Evolutionary conservation across 2,888 invertebrate species (phyloP).

Genomic region (Drosophila picticornis): DNA sequence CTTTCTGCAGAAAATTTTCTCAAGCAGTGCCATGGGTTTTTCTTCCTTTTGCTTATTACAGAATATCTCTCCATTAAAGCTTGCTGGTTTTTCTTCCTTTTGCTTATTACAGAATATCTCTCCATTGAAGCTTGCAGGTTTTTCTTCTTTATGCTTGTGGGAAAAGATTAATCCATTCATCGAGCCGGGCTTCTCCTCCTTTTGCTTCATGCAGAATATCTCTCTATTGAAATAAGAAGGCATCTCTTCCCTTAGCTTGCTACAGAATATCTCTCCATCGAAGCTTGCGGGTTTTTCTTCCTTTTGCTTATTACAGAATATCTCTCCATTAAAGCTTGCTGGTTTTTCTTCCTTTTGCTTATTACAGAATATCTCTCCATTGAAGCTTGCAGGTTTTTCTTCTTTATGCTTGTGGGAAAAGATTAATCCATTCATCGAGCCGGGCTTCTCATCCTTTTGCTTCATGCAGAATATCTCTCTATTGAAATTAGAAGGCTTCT

Average conservation of each 20-base stretch:
- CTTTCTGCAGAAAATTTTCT: background rate
- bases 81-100: background rate
- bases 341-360: conserved; percentile 13
- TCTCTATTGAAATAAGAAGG: no score
- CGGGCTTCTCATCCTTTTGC: conserved; percentile 16
- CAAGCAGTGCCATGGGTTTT: conserved; percentile 1
- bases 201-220: background rate
- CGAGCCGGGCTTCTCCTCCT: background rate
- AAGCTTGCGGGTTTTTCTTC: conserved; percentile 5
- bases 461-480: background rate
- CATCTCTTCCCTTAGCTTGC: background rate
- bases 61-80: background rate
- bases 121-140: background rate
- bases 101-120: background rate
- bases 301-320: background rate
- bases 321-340: background rate
- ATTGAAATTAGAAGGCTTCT: background rate
- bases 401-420: no score
- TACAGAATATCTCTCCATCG: background rate
- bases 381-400: no score
- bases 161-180: no score
- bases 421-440: no score
- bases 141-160: conserved; percentile 12
- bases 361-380: background rate
- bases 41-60: conserved; percentile 9